phyloP scores from a whole-genome alignment of 2,797 vertebrate genomes.

The Onychomys torridus region DNA sequence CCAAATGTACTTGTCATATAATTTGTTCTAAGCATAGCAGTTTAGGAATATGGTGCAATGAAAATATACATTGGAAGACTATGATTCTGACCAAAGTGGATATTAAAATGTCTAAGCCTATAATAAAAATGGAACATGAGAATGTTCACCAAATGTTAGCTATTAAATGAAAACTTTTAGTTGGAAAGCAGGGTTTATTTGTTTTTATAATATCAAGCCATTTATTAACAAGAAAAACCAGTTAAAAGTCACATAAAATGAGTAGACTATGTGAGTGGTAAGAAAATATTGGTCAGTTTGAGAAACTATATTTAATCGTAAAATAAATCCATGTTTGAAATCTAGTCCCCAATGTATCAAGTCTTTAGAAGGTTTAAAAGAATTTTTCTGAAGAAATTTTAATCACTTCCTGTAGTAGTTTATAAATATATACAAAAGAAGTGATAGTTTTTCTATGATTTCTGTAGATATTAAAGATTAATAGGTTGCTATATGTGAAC shows the following conservation, averaged over 20 bases:
- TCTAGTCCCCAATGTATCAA: background rate
- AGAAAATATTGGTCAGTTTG: background rate
- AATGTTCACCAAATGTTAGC: slow-evolving; percentile 7
- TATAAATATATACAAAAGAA: background rate
- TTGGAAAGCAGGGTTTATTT: background rate
- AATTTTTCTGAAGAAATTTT: slow-evolving; percentile 12
- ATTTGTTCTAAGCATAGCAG: background rate
- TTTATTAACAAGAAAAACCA: background rate
- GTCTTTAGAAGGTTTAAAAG: background rate
- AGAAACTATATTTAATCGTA: background rate
- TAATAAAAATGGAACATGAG: slow-evolving; percentile 24
- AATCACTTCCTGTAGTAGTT: background rate
- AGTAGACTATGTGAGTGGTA: background rate
- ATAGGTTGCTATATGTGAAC: background rate
- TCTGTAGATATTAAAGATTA: background rate
- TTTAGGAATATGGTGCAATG: background rate
- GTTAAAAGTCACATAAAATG: slow-evolving; percentile 25
- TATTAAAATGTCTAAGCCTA: slow-evolving; percentile 4
- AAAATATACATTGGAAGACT: background rate
- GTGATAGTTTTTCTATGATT: background rate
- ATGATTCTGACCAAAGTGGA: background rate
- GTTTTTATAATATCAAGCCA: background rate
- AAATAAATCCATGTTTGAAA: slow-evolving; percentile 3
- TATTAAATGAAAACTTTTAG: background rate
- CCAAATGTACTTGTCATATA: background rate